These are phyloP conservation scores for Drosophila maculinotata DNA, from an alignment of 2,888 invertebrate species.

Conservation along the genomic window DNA sequence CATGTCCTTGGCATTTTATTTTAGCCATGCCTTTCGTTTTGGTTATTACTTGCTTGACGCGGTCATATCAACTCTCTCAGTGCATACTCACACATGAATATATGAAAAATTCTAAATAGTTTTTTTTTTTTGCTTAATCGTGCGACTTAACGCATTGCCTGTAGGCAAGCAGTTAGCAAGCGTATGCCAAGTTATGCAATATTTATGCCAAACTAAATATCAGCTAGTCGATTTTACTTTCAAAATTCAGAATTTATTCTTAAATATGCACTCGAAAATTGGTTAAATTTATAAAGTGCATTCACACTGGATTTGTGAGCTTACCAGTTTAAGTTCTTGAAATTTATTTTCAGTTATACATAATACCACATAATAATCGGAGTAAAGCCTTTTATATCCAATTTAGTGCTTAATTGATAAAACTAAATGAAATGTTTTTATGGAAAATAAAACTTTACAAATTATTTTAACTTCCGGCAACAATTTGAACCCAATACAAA, in stretches of 20 bases:
- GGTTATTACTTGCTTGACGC: conserved; percentile 57
- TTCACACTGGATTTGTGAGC: too few species aligned
- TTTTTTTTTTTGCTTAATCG: conserved; percentile 35
- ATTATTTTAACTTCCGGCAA: too few species aligned
- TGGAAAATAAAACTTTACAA: too few species aligned
- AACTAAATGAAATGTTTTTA: too few species aligned
- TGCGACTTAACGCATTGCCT: conserved; percentile 30
- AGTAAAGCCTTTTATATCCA: too few species aligned
- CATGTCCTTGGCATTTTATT: conserved; percentile 73
- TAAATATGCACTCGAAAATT: too few species aligned
- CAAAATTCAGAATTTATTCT: not conserved
- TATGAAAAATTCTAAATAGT: conserved; percentile 28
- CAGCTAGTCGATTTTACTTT: conserved; percentile 7
- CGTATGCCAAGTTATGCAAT: conserved; percentile 46
- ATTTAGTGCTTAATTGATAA: too few species aligned
- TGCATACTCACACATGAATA: conserved; percentile 26
- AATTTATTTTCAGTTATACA: not conserved
- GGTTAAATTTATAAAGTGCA: too few species aligned
- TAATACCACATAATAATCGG: too few species aligned
- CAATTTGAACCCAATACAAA: too few species aligned
- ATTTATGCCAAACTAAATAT: conserved; percentile 30
- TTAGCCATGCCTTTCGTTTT: conserved; percentile 54
- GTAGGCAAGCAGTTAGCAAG: conserved; percentile 28
- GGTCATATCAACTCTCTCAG: conserved; percentile 47
- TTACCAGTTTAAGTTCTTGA: not conserved